Base-by-base conservation (phyloP, 2,113 vertebrate genomes). In the Epinephelus cyanopodus region DNA sequence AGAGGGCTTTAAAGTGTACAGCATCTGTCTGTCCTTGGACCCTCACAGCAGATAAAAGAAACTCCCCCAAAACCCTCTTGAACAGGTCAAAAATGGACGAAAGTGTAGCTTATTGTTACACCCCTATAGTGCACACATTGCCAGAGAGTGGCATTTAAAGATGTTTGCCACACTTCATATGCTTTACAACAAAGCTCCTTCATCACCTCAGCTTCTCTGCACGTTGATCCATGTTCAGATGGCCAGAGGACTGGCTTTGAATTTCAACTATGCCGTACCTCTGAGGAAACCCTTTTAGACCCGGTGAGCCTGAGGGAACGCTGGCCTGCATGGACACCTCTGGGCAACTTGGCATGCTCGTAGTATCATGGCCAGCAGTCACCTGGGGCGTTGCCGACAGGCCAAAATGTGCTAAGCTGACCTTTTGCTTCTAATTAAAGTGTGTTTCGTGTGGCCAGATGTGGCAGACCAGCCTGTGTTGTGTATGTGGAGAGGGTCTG, bases 391-490 rank as follows among this genome's bases (percentile, higher is more conserved):
- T 17, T 52, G 77, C 87, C 81, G 70, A 79, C 81, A 69, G 89
- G 83, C 89, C 81, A 60, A 71, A 90, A 87, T 90, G 86, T 93
- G 91, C 87, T 71, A 79, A 79, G 42, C 64, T 95, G 94, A 96
- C 94, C 94, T 96, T 95, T 95, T 68, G 81, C 71, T 77, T 88
- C 89, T 85, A 74, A 92, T 93, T 94, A 91, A 83, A 86, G 86
- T n/a, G 67, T 29, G 66, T 85, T 86, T 80, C 0, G 2, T 73
- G 66, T 33, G 37, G 58, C 88, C 91, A 92, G 83, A 87, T 93
- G 92, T 85, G 84, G 81, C 53, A 48, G 39, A 77, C 56, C 29
- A 21, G 64, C 52, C 45, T n/a, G 19, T 2, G 7, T 60, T 52
- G 62, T 71, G 79, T 67, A 64, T 65, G 72, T 3, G n/a, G 74